Percentiles rank a stretch among this genome's conserved stretches.
Evolutionary conservation across 2,797 vertebrate genomes (phyloP).

Genomic region (Poecile montanus): DNA sequence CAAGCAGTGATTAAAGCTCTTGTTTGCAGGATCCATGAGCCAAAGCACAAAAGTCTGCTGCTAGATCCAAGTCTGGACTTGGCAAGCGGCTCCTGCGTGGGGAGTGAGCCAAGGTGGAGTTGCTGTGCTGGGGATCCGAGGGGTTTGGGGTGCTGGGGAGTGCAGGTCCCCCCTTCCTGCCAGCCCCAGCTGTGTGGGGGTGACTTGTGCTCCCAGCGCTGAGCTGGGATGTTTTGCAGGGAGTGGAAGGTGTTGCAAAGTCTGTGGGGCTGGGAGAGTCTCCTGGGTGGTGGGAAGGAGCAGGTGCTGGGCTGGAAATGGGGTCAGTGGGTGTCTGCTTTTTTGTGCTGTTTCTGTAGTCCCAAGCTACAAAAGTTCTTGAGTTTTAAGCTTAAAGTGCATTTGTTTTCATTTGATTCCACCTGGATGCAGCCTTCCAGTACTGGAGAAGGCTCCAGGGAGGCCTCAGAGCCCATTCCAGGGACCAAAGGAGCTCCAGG

Average conservation of each 20-base stretch:
- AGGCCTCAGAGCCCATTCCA: no score
- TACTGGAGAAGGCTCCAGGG: no score
- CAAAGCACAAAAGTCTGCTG: slow-evolving; percentile 34
- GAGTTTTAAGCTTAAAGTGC: no score
- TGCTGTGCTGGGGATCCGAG: not conserved
- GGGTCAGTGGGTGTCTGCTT: not conserved
- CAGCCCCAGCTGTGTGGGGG: fast-evolving
- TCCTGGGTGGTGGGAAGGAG: not conserved
- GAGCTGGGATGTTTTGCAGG: not conserved
- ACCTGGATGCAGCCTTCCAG: no score
- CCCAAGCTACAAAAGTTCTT: no score
- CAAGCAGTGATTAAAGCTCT: slow-evolving; percentile 58
- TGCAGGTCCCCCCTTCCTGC: not conserved
- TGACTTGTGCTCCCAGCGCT: not conserved
- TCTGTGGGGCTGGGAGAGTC: not conserved
- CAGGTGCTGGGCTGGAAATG: not conserved
- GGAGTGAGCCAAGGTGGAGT: not conserved
- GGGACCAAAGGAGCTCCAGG: no score
- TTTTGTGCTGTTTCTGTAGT: no score
- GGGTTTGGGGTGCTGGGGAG: not conserved
- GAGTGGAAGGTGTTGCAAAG: not conserved
- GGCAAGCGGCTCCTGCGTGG: not conserved
- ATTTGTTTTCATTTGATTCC: no score
- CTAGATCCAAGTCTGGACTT: slow-evolving; percentile 27
- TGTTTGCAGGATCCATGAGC: slow-evolving; percentile 40